A percentile compares a stretch with the other conserved stretches of the same genome.
Evolutionary conservation across 64 coral and sea anemone species (phyloP).

Genomic region (Anthopleura sola): DNA sequence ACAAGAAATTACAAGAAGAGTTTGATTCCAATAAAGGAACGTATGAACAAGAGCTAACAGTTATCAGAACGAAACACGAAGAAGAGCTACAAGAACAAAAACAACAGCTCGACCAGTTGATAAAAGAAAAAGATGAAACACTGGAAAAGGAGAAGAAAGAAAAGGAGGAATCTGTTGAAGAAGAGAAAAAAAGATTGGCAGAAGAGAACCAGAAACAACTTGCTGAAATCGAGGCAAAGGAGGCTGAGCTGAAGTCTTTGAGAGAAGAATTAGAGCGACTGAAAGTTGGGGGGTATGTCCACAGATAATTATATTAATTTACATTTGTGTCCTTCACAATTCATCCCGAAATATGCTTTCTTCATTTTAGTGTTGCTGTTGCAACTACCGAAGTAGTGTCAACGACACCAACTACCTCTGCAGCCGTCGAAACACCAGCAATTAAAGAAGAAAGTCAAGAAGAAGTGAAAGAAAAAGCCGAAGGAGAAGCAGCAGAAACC

Average conservation of each 20-base stretch:
- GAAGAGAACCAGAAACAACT: constrained; percentile 71
- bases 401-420: constrained; percentile 29
- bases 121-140: constrained; percentile 73
- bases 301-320: too few relatives aligned
- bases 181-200: constrained; percentile 69
- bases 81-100: constrained; percentile 74
- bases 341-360: not conserved
- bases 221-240: constrained; percentile 55
- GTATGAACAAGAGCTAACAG: constrained; percentile 49
- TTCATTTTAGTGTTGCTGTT: not conserved
- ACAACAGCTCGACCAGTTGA: constrained; percentile 58
- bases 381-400: constrained; percentile 20
- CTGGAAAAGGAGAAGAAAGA: constrained; percentile 62
- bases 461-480: constrained; percentile 56
- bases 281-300: not conserved
- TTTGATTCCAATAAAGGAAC: constrained; percentile 40
- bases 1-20: constrained; percentile 50
- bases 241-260: constrained; percentile 62
- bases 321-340: not conserved
- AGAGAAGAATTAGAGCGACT: constrained; percentile 67
- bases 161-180: constrained; percentile 43
- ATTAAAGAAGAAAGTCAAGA: constrained; percentile 57
- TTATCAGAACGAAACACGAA: constrained; percentile 50
- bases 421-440: constrained; percentile 15
- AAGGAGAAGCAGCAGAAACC: constrained; percentile 24